phyloP scores from a whole-genome alignment of 2,797 vertebrate genomes.

The Hypotaenidia okinawae region DNA sequence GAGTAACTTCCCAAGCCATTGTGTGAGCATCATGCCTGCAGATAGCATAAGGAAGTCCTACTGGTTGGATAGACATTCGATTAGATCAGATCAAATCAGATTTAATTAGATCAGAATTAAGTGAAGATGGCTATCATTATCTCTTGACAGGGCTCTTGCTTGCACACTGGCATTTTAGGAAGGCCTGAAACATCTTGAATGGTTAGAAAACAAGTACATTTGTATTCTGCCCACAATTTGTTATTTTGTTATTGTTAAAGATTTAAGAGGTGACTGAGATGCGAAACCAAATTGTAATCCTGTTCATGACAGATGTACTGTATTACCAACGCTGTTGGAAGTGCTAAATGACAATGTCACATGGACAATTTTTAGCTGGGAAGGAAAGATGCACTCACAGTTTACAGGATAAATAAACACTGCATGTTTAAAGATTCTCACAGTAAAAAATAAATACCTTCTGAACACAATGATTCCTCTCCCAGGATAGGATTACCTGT shows the following conservation, averaged over 20 bases:
- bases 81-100: slow-evolving; percentile 38
- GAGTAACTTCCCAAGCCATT: background rate
- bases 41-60: background rate
- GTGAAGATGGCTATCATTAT: background rate
- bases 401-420: slow-evolving; percentile 29
- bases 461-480: background rate
- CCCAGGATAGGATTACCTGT: background rate
- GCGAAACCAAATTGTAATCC: slow-evolving; percentile 55
- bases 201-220: slow-evolving; percentile 11
- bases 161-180: background rate
- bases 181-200: background rate
- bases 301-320: slow-evolving; percentile 4
- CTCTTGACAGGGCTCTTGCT: slow-evolving; percentile 1
- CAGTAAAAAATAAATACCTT: slow-evolving; percentile 11
- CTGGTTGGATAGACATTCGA: background rate
- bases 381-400: background rate
- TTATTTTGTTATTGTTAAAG: slow-evolving; percentile 58
- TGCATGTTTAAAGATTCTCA: background rate
- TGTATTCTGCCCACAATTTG: slow-evolving; percentile 37
- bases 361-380: slow-evolving; percentile 18
- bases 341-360: slow-evolving; percentile 44
- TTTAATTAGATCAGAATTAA: slow-evolving; percentile 55
- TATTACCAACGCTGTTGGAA: slow-evolving; percentile 37
- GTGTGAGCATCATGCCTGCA: background rate
- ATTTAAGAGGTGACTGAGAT: slow-evolving; percentile 38